Evolutionary conservation across 1,140 invertebrate genomes (phyloP).

Genomic region (Stenopsyche tienmushanensis): DNA sequence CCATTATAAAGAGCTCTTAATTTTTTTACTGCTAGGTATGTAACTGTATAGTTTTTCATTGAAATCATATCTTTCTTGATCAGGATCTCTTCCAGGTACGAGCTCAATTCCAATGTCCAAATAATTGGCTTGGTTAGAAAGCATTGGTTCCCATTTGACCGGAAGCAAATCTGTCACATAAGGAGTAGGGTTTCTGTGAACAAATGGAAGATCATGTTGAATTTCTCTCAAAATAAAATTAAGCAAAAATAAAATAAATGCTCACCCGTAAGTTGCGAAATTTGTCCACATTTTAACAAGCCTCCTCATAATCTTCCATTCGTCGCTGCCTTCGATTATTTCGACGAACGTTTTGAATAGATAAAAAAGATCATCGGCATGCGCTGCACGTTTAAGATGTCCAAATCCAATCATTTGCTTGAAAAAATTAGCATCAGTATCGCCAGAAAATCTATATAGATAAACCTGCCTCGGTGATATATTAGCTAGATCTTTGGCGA

Average conservation of each 20-base stretch:
- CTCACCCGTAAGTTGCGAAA: slow-evolving; percentile 68
- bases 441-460: slow-evolving; percentile 55
- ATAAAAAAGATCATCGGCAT: slow-evolving; percentile 66
- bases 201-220: neutral
- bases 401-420: slow-evolving; percentile 42
- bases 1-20: no score
- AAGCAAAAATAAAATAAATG: neutral
- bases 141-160: slow-evolving; percentile 36
- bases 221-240: neutral
- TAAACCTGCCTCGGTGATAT: slow-evolving; percentile 46
- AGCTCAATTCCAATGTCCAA: slow-evolving; percentile 42
- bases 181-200: slow-evolving; percentile 38
- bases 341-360: slow-evolving; percentile 58
- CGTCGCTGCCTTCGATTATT: slow-evolving; percentile 45
- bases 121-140: slow-evolving; percentile 27
- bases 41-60: no score
- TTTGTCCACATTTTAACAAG: slow-evolving; percentile 68
- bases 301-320: slow-evolving; percentile 44
- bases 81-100: slow-evolving; percentile 37
- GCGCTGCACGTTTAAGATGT: slow-evolving; percentile 55
- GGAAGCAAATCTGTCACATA: slow-evolving; percentile 9
- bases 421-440: slow-evolving; percentile 48
- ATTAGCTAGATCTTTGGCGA: slow-evolving; percentile 48
- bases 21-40: no score
- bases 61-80: slow-evolving; percentile 41